Base-by-base conservation (phyloP, 2,888 invertebrate species). In the Drosophila suboccidentalis region DNA sequence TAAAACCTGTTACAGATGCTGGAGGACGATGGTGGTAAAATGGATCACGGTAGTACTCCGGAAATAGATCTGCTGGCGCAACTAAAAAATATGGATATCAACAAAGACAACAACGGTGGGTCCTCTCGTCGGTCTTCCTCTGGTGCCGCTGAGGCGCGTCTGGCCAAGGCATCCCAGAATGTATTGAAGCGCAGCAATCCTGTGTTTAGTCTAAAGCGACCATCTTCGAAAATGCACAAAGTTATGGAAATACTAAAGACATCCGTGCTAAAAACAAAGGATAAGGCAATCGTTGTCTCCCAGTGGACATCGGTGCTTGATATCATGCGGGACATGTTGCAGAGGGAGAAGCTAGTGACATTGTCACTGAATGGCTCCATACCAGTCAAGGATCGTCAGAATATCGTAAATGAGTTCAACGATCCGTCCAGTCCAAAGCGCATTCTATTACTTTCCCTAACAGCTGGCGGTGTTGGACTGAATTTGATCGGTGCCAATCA, bases 401-500 rank as follows among this genome's bases (percentile, higher is more conserved):
- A 94, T 57, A 94, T 96, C 77, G 95, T 98, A 1, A 93, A 94
- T 38, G 93, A 94, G 43, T 95, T 98, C 92, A 98, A 98, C 91
- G 93, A 94, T 71, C 93, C 94, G 1, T 90, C 90, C 0, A 93
- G 93, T 22, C 94, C 94, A 9, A 94, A 95, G 46, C 93, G 94
- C 92, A 94, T 97, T 68, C 93, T 99, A 92, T 93, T 99, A 44
- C 93, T 99, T 0, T 98, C 98, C 0, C 93, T 99, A 22, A 96
- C 96, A 67, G 98, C 99, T 46, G 99, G 98, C 51, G 99, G 98
- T 32, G 98, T 98, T n/a, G 99, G 99, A 0, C 94, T 99, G 15
- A 99, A 99, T 94, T 94, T 99, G 60, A 94, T 97, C 62, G 99
- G 98, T 2, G 99, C 96, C 1, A 98, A 97, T 94, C 97, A 98